Evolutionary conservation across 2,113 vertebrate species (phyloP).

Genomic region (Scatophagus argus): DNA sequence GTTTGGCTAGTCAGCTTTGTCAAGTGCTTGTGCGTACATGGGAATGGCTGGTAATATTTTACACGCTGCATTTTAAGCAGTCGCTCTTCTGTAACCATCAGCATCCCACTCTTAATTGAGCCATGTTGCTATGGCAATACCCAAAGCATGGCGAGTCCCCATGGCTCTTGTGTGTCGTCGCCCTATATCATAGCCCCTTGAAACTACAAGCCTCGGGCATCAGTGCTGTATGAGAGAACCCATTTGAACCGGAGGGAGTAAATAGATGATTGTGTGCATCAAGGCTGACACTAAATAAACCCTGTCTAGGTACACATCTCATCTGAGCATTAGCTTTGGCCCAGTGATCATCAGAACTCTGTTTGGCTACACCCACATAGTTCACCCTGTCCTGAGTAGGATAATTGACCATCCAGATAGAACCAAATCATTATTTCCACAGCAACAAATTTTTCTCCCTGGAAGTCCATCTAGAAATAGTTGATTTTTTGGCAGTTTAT

Average conservation of each 20-base stretch:
- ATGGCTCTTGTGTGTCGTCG: not conserved
- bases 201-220: slow-evolving; percentile 1
- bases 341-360: not conserved
- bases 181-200: slow-evolving; percentile 23
- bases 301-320: slow-evolving; percentile 35
- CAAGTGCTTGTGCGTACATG: not conserved
- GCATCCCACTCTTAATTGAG: slow-evolving; percentile 36
- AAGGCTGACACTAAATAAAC: slow-evolving; percentile 28
- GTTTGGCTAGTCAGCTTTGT: not conserved
- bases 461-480: not conserved
- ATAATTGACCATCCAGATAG: not conserved
- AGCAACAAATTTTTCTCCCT: not conserved
- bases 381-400: not conserved
- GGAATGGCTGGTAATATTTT: slow-evolving; percentile 6
- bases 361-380: not conserved
- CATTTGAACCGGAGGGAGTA: slow-evolving; percentile 28
- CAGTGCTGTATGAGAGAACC: not conserved
- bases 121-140: slow-evolving; percentile 30
- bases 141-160: not conserved
- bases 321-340: slow-evolving; percentile 44
- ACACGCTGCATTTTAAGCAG: not conserved
- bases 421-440: not conserved
- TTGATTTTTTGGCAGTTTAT: not conserved
- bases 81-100: not conserved
- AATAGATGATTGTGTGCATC: slow-evolving; percentile 41